Evolutionary conservation across 1,140 invertebrate species (phyloP), one percentile per base, ranked within the genome.

Genomic region (Achroia grisella): DNA sequence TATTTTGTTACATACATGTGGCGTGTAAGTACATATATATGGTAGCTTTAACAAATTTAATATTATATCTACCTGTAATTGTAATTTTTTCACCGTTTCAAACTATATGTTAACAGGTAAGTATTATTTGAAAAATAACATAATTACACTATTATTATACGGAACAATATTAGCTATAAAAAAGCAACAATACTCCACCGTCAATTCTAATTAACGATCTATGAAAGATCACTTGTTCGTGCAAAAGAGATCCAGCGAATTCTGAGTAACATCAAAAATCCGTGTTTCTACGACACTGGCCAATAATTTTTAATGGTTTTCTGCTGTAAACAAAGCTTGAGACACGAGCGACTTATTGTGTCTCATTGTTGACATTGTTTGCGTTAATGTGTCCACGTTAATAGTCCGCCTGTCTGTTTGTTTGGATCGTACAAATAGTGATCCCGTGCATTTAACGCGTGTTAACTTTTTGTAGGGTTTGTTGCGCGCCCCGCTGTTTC

Each of bases 221-320:
- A 23, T 23, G 6, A 6, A 23, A 23, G 2, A 23, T 23, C 17
- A 23, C 17, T 23, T 23, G 17, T 23, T 23, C 6, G 17, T 6
- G 17, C 17, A 23, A 6, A 37, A 37, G 14, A 8, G n/a, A 37
- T 15, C 1, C n/a, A 17, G 35, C 35, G 15, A 34, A 58, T 69
- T 69, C 60, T 39, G 6, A 49, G 56, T 70, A 73, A 52, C 34
- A 44, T 49, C 39, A 48, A 56, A 64, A 66, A 60, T 48, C 15
- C 14, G 39, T 52, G 56, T 64, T 49, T 55, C 53, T 48, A 31
- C 48, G 36, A 15, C 39, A 36, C 44, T 36, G 42, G 44, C 48
- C 62, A 68, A 75, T 75, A 72, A 74, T 71, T 70, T 77, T 75
- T 70, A 77, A 77, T 75, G 76, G 67, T 77, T 71, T 70, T 62